Conservation (phyloP, 1,140 invertebrate genomes). For the Medauroidea extradentata region DNA sequence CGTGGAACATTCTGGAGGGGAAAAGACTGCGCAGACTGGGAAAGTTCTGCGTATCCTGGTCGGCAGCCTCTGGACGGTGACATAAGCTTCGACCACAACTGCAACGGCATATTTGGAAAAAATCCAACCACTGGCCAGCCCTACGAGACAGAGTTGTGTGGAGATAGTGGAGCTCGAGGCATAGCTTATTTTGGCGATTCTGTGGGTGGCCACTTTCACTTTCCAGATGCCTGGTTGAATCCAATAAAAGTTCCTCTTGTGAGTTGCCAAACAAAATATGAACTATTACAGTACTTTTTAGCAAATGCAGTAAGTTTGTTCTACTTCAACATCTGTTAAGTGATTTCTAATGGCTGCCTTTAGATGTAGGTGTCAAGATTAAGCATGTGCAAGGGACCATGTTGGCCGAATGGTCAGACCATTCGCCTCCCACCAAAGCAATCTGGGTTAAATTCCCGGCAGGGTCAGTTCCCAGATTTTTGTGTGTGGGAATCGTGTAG, state of each 20-base stretch:
- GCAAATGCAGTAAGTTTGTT: too few species aligned
- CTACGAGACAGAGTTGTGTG: slow-evolving; percentile 46
- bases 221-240: slow-evolving; percentile 47
- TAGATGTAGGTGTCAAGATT: too few species aligned
- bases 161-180: slow-evolving; percentile 35
- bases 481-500: too few species aligned
- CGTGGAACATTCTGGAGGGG: slow-evolving; percentile 48
- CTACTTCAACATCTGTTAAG: too few species aligned
- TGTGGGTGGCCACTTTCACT: slow-evolving; percentile 50
- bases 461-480: too few species aligned
- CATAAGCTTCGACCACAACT: slow-evolving; percentile 43
- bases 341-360: too few species aligned
- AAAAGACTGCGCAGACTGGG: slow-evolving; percentile 46
- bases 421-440: too few species aligned
- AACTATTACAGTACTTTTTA: too few species aligned
- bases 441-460: too few species aligned
- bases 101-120: slow-evolving; percentile 49
- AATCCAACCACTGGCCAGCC: slow-evolving; percentile 33
- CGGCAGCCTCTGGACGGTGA: slow-evolving; percentile 36
- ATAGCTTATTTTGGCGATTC: slow-evolving; percentile 51
- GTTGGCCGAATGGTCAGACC: too few species aligned
- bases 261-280: too few species aligned
- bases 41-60: slow-evolving; percentile 42
- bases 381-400: too few species aligned
- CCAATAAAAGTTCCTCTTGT: slow-evolving; percentile 37